Percentiles rank a stretch among this genome's conserved stretches.
phyloP scores from a whole-genome alignment of 2,888 invertebrate species.

The Thelaira solivaga region DNA sequence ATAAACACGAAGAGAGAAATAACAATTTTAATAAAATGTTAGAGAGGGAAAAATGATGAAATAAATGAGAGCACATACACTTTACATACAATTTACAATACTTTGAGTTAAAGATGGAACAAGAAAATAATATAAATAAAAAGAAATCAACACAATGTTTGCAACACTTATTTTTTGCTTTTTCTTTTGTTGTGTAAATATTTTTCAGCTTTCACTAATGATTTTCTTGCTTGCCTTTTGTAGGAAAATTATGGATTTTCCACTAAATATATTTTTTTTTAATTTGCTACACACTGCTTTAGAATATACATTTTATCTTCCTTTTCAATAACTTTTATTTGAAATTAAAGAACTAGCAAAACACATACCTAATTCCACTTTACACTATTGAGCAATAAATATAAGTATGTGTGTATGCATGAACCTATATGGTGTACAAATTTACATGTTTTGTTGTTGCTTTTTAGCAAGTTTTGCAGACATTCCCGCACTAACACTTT shows the following conservation, averaged over 20 bases:
- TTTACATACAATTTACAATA: neutral
- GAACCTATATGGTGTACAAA: slow-evolving; percentile 25
- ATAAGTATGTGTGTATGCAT: too few relatives aligned
- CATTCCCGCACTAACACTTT: slow-evolving; percentile 5
- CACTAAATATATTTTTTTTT: neutral
- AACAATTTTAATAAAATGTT: neutral
- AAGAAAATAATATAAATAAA: neutral
- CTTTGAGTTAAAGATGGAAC: slow-evolving; percentile 1
- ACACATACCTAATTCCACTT: slow-evolving; percentile 19
- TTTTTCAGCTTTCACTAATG: slow-evolving; percentile 55
- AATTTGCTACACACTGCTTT: neutral
- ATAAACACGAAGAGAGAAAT: slow-evolving; percentile 8
- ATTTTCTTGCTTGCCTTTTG: slow-evolving; percentile 12
- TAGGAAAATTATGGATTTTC: slow-evolving; percentile 25
- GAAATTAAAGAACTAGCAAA: neutral
- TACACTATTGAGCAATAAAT: slow-evolving; percentile 42
- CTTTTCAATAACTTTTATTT: neutral
- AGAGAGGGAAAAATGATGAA: slow-evolving; percentile 13
- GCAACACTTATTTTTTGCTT: slow-evolving; percentile 42
- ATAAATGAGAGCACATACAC: slow-evolving; percentile 15
- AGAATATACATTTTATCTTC: neutral
- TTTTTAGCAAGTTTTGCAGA: neutral
- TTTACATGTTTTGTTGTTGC: slow-evolving; percentile 12
- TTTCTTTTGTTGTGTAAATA: slow-evolving; percentile 9
- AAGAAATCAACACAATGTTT: slow-evolving; percentile 52